Conservation (phyloP, 92 coral and sea anemone genomes). For the Epizoanthus stellaris region DNA sequence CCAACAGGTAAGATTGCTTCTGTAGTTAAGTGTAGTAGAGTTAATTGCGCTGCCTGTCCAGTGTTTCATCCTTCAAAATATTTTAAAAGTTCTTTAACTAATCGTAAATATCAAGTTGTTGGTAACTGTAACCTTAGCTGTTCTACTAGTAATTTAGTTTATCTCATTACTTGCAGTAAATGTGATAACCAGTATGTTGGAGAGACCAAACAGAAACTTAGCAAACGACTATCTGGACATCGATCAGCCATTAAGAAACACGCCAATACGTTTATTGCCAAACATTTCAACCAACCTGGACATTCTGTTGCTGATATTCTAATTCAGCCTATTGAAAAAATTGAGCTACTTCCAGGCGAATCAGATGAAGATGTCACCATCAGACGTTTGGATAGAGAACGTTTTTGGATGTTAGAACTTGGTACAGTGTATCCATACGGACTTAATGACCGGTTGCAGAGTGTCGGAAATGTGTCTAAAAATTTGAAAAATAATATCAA, state of each 20-base stretch:
- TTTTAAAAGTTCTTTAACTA: too few relatives aligned
- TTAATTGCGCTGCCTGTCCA: too few relatives aligned
- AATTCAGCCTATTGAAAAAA: constrained; percentile 24
- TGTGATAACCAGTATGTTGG: too few relatives aligned
- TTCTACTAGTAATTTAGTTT: too few relatives aligned
- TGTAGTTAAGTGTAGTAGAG: too few relatives aligned
- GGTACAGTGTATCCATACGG: constrained; percentile 40
- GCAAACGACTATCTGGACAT: neutral
- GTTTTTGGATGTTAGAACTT: constrained; percentile 44
- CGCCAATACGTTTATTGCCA: constrained; percentile 16
- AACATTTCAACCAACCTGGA: constrained; percentile 26
- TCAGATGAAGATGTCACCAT: constrained; percentile 38
- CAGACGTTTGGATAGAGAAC: constrained; percentile 28
- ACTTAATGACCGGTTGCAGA: constrained; percentile 33
- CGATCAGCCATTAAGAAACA: constrained; percentile 21
- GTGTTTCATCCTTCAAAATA: too few relatives aligned
- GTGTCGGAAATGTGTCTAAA: constrained; percentile 21
- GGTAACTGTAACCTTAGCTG: too few relatives aligned
- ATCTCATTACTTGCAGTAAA: too few relatives aligned
- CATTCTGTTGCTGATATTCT: too few relatives aligned
- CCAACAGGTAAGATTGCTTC: too few relatives aligned
- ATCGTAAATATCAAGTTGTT: too few relatives aligned
- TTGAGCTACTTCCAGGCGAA: constrained; percentile 19
- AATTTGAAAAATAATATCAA: too few relatives aligned
- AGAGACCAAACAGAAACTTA: neutral